Percentiles rank a stretch among this genome's conserved stretches.
Evolutionary conservation across 2,888 invertebrate species (phyloP).

Genomic region (Apocheima hispidaria): DNA sequence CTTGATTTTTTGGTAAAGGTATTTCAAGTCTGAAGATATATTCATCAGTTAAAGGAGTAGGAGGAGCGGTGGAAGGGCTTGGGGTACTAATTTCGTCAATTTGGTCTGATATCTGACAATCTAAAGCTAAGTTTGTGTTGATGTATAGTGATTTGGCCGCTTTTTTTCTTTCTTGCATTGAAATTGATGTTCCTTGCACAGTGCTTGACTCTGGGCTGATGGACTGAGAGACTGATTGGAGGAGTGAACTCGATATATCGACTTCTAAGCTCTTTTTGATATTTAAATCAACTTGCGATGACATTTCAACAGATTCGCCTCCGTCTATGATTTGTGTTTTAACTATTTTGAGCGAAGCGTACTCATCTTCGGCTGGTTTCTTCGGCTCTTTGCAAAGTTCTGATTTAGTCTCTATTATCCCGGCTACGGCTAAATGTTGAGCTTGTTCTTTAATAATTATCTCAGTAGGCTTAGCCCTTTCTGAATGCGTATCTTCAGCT

Average conservation of each 20-base stretch:
- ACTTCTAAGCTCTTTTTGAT: slow-evolving; percentile 37
- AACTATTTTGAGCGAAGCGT: slow-evolving; percentile 38
- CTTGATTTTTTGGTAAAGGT: slow-evolving; percentile 67
- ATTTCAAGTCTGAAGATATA: slow-evolving; percentile 73
- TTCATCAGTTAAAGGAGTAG: slow-evolving; percentile 77
- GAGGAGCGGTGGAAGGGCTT: slow-evolving; percentile 66
- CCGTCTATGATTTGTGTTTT: slow-evolving; percentile 38
- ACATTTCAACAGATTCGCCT: slow-evolving; percentile 22
- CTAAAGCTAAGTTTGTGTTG: slow-evolving; percentile 44
- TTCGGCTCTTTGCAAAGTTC: slow-evolving; percentile 38
- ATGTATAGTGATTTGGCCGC: slow-evolving; percentile 22
- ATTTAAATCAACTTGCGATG: slow-evolving; percentile 37
- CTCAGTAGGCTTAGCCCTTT: slow-evolving; percentile 23
- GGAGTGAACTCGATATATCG: slow-evolving; percentile 24
- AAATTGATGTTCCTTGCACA: background rate
- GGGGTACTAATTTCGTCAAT: slow-evolving; percentile 58
- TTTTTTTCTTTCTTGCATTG: background rate
- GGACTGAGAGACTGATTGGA: slow-evolving; percentile 40
- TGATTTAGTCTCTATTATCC: slow-evolving; percentile 40
- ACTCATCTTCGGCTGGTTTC: slow-evolving; percentile 40
- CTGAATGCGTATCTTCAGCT: slow-evolving; percentile 36
- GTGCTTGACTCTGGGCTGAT: slow-evolving; percentile 6
- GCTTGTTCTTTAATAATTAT: slow-evolving; percentile 36
- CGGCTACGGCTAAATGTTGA: slow-evolving; percentile 37
- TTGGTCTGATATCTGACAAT: slow-evolving; percentile 39